Conservation (phyloP, 1,140 invertebrate species). For the Polyergus mexicanus region DNA sequence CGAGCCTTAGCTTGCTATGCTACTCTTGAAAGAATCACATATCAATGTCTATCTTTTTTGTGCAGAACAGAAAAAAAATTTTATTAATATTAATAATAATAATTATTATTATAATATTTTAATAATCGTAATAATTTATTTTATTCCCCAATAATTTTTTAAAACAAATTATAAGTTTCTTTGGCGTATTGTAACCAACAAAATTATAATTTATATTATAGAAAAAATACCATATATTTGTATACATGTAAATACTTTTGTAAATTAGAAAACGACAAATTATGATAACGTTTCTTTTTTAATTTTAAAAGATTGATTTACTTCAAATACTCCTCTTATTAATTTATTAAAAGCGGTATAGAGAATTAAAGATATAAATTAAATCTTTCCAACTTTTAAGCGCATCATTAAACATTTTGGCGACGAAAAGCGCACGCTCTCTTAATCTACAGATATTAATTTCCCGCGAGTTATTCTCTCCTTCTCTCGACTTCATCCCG, state of each 20-base stretch:
- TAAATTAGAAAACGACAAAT: not conserved
- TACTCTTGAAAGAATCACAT: too few species aligned
- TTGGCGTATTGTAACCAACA: not conserved
- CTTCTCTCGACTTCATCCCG: constrained; percentile 15
- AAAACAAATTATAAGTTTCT: not conserved
- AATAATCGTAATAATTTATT: too few species aligned
- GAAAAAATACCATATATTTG: not conserved
- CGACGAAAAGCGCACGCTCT: not conserved
- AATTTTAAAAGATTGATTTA: not conserved
- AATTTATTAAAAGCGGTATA: not conserved
- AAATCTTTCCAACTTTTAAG: not conserved
- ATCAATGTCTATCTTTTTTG: not conserved
- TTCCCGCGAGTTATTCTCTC: constrained; percentile 32
- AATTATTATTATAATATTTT: too few species aligned
- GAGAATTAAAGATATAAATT: not conserved
- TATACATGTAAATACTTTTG: not conserved
- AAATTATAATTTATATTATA: not conserved
- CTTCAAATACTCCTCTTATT: not conserved
- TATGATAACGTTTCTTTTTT: not conserved
- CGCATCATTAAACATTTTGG: not conserved
- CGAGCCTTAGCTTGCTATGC: too few species aligned
- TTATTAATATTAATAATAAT: too few species aligned
- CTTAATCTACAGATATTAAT: constrained; percentile 53
- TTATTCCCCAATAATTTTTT: not conserved
- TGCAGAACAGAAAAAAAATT: not conserved